Evolutionary conservation across 1,140 invertebrate species (phyloP).

Genomic region (Ceratina calcarata): DNA sequence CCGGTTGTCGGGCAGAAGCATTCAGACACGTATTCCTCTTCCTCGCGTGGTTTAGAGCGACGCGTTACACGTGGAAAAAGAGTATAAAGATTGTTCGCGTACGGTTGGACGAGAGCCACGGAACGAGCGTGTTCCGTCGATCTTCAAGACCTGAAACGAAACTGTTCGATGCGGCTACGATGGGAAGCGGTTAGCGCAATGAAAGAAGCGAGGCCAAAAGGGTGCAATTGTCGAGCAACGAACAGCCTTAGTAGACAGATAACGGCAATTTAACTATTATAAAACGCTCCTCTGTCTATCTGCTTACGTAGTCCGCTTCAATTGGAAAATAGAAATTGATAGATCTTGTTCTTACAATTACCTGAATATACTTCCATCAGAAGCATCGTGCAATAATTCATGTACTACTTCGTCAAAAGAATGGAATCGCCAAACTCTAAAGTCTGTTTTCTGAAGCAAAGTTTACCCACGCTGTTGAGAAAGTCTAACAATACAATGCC

Average conservation of each 20-base stretch:
- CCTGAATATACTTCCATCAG: too few relatives aligned
- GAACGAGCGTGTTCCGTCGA: not conserved
- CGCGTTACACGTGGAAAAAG: constrained; percentile 26
- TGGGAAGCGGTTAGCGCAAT: constrained; percentile 5
- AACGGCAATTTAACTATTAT: constrained; percentile 43
- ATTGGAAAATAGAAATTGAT: constrained; percentile 23
- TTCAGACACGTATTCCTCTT: constrained; percentile 68
- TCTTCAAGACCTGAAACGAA: not conserved
- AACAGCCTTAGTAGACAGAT: constrained; percentile 18
- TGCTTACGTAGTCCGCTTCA: not conserved
- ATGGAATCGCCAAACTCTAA: too few relatives aligned
- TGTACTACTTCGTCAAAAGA: too few relatives aligned
- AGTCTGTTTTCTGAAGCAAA: not conserved
- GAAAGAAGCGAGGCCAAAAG: constrained; percentile 3
- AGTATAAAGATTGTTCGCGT: constrained; percentile 16
- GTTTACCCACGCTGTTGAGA: not conserved
- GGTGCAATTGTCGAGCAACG: constrained; percentile 24
- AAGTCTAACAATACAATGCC: not conserved
- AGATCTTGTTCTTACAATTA: too few relatives aligned
- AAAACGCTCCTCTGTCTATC: not conserved
- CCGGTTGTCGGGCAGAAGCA: constrained; percentile 66
- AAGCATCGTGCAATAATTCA: too few relatives aligned
- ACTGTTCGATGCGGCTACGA: not conserved
- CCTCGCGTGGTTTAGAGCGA: not conserved
- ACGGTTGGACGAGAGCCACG: not conserved